These are phyloP conservation scores for Malurus elegans DNA, from an alignment of 2,113 vertebrate species.

Conservation along the genomic window DNA sequence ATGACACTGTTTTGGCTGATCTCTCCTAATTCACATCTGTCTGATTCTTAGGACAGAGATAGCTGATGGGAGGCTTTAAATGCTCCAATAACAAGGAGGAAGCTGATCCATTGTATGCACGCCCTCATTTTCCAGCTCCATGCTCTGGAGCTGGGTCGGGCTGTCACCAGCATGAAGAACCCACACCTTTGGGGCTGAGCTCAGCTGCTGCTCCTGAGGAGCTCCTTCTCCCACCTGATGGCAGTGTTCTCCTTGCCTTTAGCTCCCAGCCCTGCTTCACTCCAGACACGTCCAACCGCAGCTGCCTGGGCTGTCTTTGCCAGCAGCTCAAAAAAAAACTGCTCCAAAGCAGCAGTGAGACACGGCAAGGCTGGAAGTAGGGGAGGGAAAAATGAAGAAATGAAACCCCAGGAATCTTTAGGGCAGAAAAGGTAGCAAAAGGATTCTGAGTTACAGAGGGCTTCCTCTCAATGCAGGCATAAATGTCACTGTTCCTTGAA, in stretches of 20 bases:
- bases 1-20: not conserved
- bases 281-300: fast-evolving
- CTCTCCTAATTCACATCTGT: not conserved
- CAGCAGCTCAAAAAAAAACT: not conserved
- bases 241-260: not conserved
- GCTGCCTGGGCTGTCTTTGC: not conserved
- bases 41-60: not conserved
- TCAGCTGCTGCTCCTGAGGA: not conserved
- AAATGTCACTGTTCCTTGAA: not conserved
- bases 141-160: not conserved
- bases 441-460: not conserved
- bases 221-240: slow-evolving; percentile 32
- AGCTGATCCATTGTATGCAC: fast-evolving
- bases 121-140: fast-evolving
- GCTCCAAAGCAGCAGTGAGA: not conserved
- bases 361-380: not conserved
- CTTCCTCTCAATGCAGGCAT: not conserved
- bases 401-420: fast-evolving
- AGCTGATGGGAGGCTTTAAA: not conserved
- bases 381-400: not conserved
- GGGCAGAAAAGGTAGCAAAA: not conserved
- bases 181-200: fast-evolving
- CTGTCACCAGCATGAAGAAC: fast-evolving
- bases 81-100: not conserved
- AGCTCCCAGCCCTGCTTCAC: fast-evolving